These are phyloP conservation scores for Dromius quadrimaculatus DNA, from an alignment of 2,888 invertebrate genomes.

Conservation along the genomic window DNA sequence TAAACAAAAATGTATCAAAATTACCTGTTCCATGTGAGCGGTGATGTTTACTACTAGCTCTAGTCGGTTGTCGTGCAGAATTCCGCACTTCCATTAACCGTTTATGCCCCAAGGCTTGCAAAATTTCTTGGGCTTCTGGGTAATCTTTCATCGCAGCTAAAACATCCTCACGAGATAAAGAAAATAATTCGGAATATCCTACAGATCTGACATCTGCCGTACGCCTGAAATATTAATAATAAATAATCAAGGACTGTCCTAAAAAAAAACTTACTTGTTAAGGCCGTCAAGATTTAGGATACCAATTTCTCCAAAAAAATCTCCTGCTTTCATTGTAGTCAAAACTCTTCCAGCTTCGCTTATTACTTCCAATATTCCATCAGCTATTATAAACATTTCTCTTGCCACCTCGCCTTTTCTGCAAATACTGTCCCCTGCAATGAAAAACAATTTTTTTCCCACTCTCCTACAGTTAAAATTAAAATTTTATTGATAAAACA, in stretches of 20 bases:
- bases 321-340: conserved; percentile 96
- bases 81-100: conserved; percentile 84
- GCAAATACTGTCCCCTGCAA: conserved; percentile 84
- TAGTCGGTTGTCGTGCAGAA: conserved; percentile 61
- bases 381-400: conserved; percentile 99
- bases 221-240: conserved; percentile 72
- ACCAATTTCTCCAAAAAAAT: conserved; percentile 98
- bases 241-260: too few relatives aligned
- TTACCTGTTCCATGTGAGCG: conserved; percentile 34
- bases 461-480: too few relatives aligned
- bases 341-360: conserved; percentile 93
- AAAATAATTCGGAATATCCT: conserved; percentile 95
- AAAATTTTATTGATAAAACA: too few relatives aligned
- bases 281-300: conserved; percentile 95
- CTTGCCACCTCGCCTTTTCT: conserved; percentile 90
- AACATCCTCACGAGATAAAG: conserved; percentile 93
- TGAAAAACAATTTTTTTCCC: background rate
- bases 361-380: conserved; percentile 95
- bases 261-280: conserved; percentile 80
- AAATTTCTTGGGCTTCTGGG: conserved; percentile 94
- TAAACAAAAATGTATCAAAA: too few relatives aligned
- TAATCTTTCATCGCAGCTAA: conserved; percentile 96
- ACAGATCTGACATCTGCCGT: conserved; percentile 97
- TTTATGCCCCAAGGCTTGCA: conserved; percentile 89
- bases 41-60: conserved; percentile 13